Conservation (phyloP, 2,888 invertebrate species). For the Polymixis lichenea region DNA sequence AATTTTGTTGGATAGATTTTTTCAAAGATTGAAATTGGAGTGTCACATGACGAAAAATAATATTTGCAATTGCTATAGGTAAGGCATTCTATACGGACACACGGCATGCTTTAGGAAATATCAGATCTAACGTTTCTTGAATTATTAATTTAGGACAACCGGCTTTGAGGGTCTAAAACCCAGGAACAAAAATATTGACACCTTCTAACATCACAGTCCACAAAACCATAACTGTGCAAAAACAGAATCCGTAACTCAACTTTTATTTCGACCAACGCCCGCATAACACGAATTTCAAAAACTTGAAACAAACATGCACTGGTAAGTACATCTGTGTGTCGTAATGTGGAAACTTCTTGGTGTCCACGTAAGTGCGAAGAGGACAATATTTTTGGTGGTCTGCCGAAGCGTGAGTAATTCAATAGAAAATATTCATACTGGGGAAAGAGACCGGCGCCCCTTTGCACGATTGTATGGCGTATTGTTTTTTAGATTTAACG, state of each 20-base stretch:
- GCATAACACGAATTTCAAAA: constrained; percentile 53
- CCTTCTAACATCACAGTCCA: background rate
- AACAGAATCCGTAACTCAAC: constrained; percentile 23
- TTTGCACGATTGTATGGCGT: constrained; percentile 71
- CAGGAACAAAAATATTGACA: background rate
- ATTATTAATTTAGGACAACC: background rate
- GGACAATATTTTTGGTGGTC: constrained; percentile 89
- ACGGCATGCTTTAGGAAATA: background rate
- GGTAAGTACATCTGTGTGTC: constrained; percentile 60
- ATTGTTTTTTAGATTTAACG: constrained; percentile 55
- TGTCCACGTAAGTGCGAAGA: constrained; percentile 83
- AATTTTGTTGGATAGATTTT: background rate
- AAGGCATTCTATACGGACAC: background rate
- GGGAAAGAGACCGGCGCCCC: constrained; percentile 82
- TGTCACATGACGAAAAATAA: background rate
- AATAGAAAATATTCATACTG: constrained; percentile 90
- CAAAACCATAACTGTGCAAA: constrained; percentile 16
- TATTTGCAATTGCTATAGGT: background rate
- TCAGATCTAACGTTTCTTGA: background rate
- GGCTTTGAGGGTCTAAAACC: background rate
- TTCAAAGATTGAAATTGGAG: background rate
- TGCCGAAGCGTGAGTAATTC: constrained; percentile 89
- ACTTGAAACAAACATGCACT: constrained; percentile 63
- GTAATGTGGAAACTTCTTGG: constrained; percentile 79
- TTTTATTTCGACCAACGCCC: constrained; percentile 52